phyloP scores from a whole-genome alignment of 1,140 invertebrate species.

The Rhyacophila brunnea region DNA sequence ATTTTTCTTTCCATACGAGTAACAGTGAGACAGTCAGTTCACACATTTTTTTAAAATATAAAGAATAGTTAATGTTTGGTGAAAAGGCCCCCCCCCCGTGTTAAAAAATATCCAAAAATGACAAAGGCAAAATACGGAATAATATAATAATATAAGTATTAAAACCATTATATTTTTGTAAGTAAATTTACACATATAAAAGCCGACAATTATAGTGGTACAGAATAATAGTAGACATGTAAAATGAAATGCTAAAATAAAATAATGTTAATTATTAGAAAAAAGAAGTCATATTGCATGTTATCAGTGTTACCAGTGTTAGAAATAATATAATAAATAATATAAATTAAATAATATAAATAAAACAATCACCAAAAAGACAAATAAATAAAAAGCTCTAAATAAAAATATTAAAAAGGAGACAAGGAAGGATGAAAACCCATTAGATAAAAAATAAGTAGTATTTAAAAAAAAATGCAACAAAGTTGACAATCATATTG shows the following conservation, averaged over 20 bases:
- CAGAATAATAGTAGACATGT: conserved; percentile 1
- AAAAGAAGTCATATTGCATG: neutral
- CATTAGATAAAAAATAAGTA: conserved; percentile 5
- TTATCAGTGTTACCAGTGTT: conserved; percentile 1
- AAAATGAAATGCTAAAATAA: conserved; percentile 12
- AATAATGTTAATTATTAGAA: neutral
- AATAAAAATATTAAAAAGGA: conserved; percentile 22
- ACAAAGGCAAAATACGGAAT: conserved; percentile 34
- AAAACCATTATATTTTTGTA: too few relatives aligned
- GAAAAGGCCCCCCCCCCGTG: conserved; percentile 5
- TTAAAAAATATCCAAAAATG: conserved; percentile 29
- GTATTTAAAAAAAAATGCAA: conserved; percentile 12
- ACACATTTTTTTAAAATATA: conserved; percentile 1
- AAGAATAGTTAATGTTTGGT: conserved; percentile 5
- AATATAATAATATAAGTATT: too few relatives aligned
- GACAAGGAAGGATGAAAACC: conserved; percentile 31
- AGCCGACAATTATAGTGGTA: conserved; percentile 1
- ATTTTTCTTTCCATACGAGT: neutral
- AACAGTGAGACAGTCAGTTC: neutral
- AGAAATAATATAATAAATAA: neutral
- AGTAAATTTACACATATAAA: conserved; percentile 7
- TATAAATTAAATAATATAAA: conserved; percentile 3
- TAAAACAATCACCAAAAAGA: neutral
- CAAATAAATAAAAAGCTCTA: neutral
- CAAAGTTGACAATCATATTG: conserved; percentile 28